Evolutionary conservation across 1,140 invertebrate species (phyloP), one percentile per base, ranked within the genome.

Genomic region (Luehdorfia chinensis): DNA sequence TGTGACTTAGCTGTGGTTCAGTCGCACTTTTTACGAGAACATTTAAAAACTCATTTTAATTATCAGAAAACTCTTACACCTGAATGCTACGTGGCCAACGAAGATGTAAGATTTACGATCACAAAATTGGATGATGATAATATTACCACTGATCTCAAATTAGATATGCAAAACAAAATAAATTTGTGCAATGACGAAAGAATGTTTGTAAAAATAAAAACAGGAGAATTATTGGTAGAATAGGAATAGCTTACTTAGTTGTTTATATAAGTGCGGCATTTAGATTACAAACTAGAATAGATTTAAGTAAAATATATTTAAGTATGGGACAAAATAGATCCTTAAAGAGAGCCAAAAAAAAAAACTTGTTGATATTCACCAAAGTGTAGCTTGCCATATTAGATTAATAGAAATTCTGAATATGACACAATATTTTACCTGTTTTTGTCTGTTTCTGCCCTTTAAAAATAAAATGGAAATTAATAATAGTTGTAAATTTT

Each of bases 1-100:
- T 96, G 95, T 80, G 93, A 95, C 84, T 94, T 94, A 74, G 92
- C 92, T 12, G 93, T 93, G 1, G 90, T 92, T 0, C 94, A 95
- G 66, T 90, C 90, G 6, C 92, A 95, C 67, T 93, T 94, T 47
- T 73, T 95, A 4, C 86, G 90, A n/a, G 94, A 96, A 47, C 94
- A 96, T 77, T 88, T 92, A 14, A 94, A 93, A 75, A 84, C 94
- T 14, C 95, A 96, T 77, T 95, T 96, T 68, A 88, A 87, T 55
- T 84, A 84, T 50, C 85, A 87, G 19, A 90, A 90, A 65, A 75
- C 88, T 37, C 77, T 90, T 8, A 89, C 86, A 45, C 89, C 92
- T 2, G 92, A 86, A 59, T 78, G 83, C 64, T 86, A 66, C 41
- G 71, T 75, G 3, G 77, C 77, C 23, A 83, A 75, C 44, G 66